Conservation (phyloP, 2,113 vertebrate genomes). For the Hemichromis elongatus region DNA sequence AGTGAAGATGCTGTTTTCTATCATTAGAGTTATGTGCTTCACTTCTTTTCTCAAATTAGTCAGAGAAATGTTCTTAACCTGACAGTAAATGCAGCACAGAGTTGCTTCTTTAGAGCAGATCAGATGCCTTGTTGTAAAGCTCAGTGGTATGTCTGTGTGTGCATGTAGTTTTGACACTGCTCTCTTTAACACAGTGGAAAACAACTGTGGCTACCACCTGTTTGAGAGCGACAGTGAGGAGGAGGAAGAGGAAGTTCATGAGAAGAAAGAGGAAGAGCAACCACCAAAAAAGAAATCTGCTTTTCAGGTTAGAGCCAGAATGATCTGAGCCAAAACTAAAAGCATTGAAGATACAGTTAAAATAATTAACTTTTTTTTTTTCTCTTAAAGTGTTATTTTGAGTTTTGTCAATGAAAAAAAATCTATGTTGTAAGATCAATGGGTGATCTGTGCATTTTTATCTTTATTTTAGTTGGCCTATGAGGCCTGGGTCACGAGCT, state of each 20-base stretch:
- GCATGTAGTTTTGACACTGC: background rate
- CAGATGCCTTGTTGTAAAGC: background rate
- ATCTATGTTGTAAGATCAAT: background rate
- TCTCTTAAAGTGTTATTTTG: background rate
- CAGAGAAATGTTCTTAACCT: background rate
- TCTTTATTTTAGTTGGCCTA: slow-evolving; percentile 65
- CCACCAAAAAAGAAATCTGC: slow-evolving; percentile 69
- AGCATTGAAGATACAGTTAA: background rate
- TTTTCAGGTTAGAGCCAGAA: slow-evolving; percentile 65
- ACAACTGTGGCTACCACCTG: slow-evolving; percentile 61
- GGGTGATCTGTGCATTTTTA: background rate
- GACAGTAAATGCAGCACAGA: background rate
- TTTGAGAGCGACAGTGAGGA: slow-evolving; percentile 75
- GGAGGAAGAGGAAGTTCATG: slow-evolving; percentile 55
- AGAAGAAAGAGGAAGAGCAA: slow-evolving; percentile 54
- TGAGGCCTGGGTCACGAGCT: slow-evolving; percentile 74
- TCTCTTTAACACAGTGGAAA: slow-evolving; percentile 55
- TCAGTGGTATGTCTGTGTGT: background rate
- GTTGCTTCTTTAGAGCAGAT: background rate
- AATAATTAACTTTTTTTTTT: background rate
- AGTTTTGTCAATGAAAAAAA: background rate
- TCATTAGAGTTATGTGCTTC: background rate
- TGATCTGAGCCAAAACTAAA: background rate
- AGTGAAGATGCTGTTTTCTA: background rate
- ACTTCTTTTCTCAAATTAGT: background rate